These are phyloP conservation scores for Steinernema scapterisci DNA, from an alignment of 2,888 invertebrate species.

Conservation along the genomic window DNA sequence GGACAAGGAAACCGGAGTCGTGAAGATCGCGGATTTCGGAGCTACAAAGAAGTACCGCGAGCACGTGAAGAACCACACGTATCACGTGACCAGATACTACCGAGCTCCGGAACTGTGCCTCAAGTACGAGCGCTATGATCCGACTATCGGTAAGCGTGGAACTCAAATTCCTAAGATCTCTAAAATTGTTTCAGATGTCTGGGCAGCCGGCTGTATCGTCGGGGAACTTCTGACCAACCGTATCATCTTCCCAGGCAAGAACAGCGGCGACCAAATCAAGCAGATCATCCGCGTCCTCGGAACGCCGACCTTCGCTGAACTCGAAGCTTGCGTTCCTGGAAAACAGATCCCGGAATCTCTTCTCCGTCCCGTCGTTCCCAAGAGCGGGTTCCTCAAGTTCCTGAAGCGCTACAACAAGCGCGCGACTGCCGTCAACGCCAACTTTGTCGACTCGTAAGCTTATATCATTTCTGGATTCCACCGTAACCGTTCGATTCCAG, in stretches of 20 bases:
- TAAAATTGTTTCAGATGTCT: neutral
- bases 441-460: constrained; percentile 37
- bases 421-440: constrained; percentile 17
- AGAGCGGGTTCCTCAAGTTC: constrained; percentile 35
- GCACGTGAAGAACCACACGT: constrained; percentile 11
- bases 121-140: constrained; percentile 35
- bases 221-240: constrained; percentile 1
- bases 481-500: neutral
- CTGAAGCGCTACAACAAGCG: constrained; percentile 35
- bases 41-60: constrained; percentile 29
- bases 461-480: neutral
- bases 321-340: constrained; percentile 6
- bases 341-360: neutral
- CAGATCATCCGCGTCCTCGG: constrained; percentile 23
- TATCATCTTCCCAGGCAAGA: neutral
- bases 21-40: constrained; percentile 41
- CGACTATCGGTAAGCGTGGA: constrained; percentile 34
- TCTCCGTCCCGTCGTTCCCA: constrained; percentile 15
- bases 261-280: constrained; percentile 23
- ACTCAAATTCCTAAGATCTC: neutral
- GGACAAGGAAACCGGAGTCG: constrained; percentile 36
- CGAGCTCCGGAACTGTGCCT: constrained; percentile 39
- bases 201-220: constrained; percentile 20
- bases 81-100: constrained; percentile 39
- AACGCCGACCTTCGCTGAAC: neutral